These are phyloP conservation scores for Trinectes maculatus DNA, from an alignment of 2,113 vertebrate genomes.

Conservation along the genomic window DNA sequence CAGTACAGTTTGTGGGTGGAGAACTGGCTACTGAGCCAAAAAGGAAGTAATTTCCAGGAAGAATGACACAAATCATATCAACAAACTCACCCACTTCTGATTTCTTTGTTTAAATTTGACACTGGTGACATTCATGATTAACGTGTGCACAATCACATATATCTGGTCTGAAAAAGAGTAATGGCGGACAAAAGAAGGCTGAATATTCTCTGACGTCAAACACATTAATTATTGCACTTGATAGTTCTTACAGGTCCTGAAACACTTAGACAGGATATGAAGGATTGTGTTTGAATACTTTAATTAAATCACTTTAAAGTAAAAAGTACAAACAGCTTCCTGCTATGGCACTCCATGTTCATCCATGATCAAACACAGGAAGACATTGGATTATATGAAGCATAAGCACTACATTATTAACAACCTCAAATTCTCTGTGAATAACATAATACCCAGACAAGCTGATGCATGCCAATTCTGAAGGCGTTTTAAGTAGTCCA, in stretches of 20 bases:
- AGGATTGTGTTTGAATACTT: slow-evolving; percentile 31
- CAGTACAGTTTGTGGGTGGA: background rate
- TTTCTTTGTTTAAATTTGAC: slow-evolving; percentile 21
- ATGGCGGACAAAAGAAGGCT: background rate
- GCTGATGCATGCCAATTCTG: background rate
- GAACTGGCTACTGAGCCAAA: background rate
- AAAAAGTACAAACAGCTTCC: slow-evolving; percentile 14
- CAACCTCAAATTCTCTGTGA: too few relatives aligned
- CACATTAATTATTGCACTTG: background rate
- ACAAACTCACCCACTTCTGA: slow-evolving; percentile 8
- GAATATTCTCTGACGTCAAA: background rate
- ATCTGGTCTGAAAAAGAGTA: slow-evolving; percentile 1
- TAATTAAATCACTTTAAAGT: slow-evolving; percentile 35
- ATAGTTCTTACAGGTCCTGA: background rate
- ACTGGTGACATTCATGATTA: slow-evolving; percentile 7
- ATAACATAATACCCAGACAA: too few relatives aligned
- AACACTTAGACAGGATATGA: background rate
- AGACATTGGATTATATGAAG: background rate
- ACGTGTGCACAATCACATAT: background rate
- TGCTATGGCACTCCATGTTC: background rate
- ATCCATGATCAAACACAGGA: too few relatives aligned
- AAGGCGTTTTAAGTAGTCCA: slow-evolving; percentile 1
- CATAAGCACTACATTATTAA: background rate
- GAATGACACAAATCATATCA: slow-evolving; percentile 1
- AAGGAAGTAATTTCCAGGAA: background rate